These are phyloP conservation scores for Parasteatoda tepidariorum DNA, from an alignment of 1,140 invertebrate species.

Conservation along the genomic window DNA sequence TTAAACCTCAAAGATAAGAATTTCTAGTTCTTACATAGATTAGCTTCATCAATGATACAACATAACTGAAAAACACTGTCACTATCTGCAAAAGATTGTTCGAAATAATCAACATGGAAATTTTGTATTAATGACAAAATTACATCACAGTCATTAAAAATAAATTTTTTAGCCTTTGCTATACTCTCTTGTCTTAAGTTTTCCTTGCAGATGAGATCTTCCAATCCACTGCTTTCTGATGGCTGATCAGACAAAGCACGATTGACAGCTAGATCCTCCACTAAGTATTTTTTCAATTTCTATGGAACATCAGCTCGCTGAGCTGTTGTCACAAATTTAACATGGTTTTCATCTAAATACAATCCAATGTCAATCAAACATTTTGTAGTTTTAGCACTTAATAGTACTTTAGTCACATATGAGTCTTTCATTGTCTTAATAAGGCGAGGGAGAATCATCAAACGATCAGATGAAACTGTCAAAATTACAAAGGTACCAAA, in stretches of 20 bases:
- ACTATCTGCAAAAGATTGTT: conserved; percentile 5
- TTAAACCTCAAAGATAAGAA: no score
- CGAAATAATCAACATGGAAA: conserved; percentile 8
- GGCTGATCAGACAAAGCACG: background rate
- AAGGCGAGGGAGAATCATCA: conserved; percentile 8
- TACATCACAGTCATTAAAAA: conserved; percentile 40
- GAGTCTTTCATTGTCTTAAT: conserved; percentile 35
- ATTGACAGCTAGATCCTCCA: conserved; percentile 27
- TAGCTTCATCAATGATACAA: conserved; percentile 53
- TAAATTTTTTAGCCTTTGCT: background rate
- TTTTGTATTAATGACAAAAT: conserved; percentile 23
- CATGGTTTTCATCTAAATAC: background rate
- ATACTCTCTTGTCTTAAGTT: background rate
- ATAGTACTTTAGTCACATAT: conserved; percentile 46
- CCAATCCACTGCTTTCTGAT: background rate
- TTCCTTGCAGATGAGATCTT: background rate
- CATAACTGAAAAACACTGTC: conserved; percentile 12
- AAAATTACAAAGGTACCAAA: no score
- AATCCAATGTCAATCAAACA: conserved; percentile 20
- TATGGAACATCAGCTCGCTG: conserved; percentile 11
- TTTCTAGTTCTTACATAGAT: conserved; percentile 49
- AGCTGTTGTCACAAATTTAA: conserved; percentile 10
- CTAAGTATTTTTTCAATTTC: conserved; percentile 17
- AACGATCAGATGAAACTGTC: conserved; percentile 32
- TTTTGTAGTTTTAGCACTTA: conserved; percentile 22